phyloP scores from a whole-genome alignment of 2,113 vertebrate genomes.

The Ardeotis arabs region DNA sequence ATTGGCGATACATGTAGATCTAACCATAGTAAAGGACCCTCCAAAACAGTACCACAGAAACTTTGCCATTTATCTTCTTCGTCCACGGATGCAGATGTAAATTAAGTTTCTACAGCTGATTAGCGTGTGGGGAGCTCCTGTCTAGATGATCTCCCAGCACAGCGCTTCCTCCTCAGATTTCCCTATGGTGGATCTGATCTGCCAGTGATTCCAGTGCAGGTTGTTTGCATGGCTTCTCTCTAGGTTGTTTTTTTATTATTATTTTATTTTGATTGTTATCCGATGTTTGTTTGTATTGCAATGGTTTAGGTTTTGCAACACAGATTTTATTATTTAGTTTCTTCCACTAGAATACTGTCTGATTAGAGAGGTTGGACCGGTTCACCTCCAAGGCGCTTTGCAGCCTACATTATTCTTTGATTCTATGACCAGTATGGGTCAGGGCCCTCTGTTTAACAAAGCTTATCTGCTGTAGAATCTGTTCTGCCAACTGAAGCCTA shows the following conservation, averaged over 20 bases:
- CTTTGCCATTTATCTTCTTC: not conserved
- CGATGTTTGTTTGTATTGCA: not conserved
- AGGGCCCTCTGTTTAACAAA: not conserved
- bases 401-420: not conserved
- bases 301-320: not conserved
- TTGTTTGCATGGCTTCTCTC: not conserved
- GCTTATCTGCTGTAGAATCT: not conserved
- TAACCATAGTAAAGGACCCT: not conserved
- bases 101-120: not conserved
- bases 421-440: not conserved
- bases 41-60: not conserved
- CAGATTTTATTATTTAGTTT: not conserved
- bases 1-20: not conserved
- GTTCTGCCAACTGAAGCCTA: not conserved
- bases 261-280: not conserved
- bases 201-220: not conserved
- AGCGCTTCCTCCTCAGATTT: not conserved
- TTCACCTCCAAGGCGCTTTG: not conserved
- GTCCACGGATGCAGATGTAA: not conserved
- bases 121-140: not conserved
- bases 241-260: too few relatives aligned
- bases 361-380: not conserved
- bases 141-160: not conserved
- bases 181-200: not conserved
- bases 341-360: not conserved